Percentiles rank a stretch among this genome's conserved stretches.
Evolutionary conservation across 2,113 vertebrate species (phyloP).

Genomic region (Campylorhamphus procurvoides): DNA sequence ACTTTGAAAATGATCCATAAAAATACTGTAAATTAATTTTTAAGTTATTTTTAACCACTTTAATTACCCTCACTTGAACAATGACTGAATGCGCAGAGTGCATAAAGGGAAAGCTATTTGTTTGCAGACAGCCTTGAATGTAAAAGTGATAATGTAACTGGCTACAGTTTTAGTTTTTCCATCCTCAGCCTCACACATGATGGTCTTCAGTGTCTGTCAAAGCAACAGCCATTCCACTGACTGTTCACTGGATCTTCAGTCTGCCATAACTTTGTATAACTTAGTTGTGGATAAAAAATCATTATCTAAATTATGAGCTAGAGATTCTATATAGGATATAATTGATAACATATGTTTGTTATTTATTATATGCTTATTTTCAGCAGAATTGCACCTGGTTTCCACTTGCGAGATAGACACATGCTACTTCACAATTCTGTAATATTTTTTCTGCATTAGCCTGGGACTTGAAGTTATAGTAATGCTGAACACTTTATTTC

Average conservation of each 20-base stretch:
- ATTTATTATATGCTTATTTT: background rate
- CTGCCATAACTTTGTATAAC: background rate
- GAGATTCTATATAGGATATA: background rate
- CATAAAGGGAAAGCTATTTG: background rate
- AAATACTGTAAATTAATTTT: slow-evolving; percentile 21
- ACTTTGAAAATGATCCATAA: background rate
- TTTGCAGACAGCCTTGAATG: background rate
- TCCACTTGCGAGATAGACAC: background rate
- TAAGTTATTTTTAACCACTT: background rate
- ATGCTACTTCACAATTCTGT: background rate
- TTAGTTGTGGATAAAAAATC: background rate
- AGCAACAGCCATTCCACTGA: background rate
- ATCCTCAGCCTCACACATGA: background rate
- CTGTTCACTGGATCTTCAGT: background rate
- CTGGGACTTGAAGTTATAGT: background rate
- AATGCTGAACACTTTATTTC: background rate
- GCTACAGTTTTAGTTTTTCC: background rate
- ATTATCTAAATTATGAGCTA: background rate
- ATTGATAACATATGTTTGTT: background rate
- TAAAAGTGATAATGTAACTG: background rate
- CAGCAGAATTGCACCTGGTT: background rate
- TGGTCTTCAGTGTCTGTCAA: slow-evolving; percentile 2
- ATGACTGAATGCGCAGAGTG: background rate
- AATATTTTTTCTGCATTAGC: background rate
- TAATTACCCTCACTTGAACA: background rate